A percentile compares a stretch with the other conserved stretches of the same genome.
These are phyloP conservation scores for Abscondita cerata DNA, from an alignment of 2,888 invertebrate genomes.

Conservation along the genomic window DNA sequence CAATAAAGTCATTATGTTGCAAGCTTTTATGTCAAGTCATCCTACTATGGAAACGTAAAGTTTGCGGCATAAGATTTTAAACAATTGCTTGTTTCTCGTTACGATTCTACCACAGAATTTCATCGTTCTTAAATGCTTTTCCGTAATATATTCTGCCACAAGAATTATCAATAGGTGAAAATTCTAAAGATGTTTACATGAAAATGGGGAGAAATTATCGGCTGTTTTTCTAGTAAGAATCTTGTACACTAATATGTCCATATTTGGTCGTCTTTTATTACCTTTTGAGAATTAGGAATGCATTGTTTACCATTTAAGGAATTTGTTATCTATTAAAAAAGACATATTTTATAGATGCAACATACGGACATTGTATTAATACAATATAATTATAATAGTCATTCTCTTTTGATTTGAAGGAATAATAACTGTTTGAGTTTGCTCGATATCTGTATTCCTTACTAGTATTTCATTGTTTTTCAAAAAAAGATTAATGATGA, in stretches of 20 bases:
- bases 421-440: no score
- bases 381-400: conserved; percentile 8
- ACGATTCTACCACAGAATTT: background rate
- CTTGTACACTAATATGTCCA: conserved; percentile 8
- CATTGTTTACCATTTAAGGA: conserved; percentile 9
- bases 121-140: conserved; percentile 3
- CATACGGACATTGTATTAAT: conserved; percentile 1
- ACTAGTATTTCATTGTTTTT: no score
- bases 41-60: conserved; percentile 30
- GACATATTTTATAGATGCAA: background rate
- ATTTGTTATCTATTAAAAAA: conserved; percentile 6
- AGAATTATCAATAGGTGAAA: conserved; percentile 5
- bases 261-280: background rate
- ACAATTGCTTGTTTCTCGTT: conserved; percentile 16
- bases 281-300: conserved; percentile 10
- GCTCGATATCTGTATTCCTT: no score
- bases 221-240: conserved; percentile 10
- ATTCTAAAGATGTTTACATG: conserved; percentile 6
- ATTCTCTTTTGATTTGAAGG: no score
- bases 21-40: conserved; percentile 21
- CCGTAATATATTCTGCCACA: background rate
- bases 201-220: conserved; percentile 12
- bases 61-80: conserved; percentile 24
- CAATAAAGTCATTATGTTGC: conserved; percentile 34
- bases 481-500: no score